Evolutionary conservation across 53 echinoderm and acorn worm species (phyloP), one percentile per base, ranked within the genome.

Genomic region (Paelopatides confundens): DNA sequence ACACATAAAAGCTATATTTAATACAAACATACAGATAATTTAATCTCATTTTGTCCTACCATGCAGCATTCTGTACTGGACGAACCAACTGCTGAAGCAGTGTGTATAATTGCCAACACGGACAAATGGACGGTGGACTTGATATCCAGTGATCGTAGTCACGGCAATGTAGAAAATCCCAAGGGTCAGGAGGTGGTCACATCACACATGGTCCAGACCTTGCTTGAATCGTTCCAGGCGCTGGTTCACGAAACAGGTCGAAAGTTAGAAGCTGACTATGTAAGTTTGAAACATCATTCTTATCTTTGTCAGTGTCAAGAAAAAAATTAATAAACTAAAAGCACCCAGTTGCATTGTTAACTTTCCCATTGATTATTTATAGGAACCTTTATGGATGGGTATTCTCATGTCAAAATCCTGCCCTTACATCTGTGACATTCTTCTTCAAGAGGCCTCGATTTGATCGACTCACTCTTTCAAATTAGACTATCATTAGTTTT

Each of bases 31-130:
- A 43, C 7, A 43, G 43, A 10, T 43, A 43, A 43, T 12, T 43
- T 43, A 14, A 78, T 78, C 21, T 21, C n/a, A 18, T 58, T 4
- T 54, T 21, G 5, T 14, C 2, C 48, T 38, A 10, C 33, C 31
- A 35, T 52, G 24, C 87, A 98, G 98, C 90, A 95, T 58, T 95
- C 98, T 4, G 95, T 98, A 29, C 65, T 98, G 3, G 98, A 98
- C 31, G 98, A 95, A 51, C 83, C 92, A 7, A 91, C 90, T 6
- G 68, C 92, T 13, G 94, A 95, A 54, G 91, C 92, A 21, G 94
- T 98, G 29, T 95, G 92, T 76, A 88, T 98, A n/a, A 91, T 98
- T 5, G 98, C 98, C 1, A 86, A 98, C 70, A 98, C 98, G 0
- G 95, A 98, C 67, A 94, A 76, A 30, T 98, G 95, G 98, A 91